Evolutionary conservation across 2,888 invertebrate species (phyloP).

Genomic region (Psylliodes chrysocephalus): DNA sequence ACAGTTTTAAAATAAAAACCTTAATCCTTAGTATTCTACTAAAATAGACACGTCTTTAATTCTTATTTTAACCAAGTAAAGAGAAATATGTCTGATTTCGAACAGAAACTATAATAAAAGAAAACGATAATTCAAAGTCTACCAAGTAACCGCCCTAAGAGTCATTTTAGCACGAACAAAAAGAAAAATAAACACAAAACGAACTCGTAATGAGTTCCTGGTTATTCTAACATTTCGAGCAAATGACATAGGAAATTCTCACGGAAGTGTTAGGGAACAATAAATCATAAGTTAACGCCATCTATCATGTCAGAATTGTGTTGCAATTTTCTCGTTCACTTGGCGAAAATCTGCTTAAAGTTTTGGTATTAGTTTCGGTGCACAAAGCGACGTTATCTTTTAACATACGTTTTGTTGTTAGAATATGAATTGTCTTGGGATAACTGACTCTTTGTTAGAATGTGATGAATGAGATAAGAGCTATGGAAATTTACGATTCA

Average conservation of each 20-base stretch:
- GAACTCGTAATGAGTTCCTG: conserved; percentile 18
- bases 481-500: background rate
- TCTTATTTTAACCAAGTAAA: too few species aligned
- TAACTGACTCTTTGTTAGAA: too few species aligned
- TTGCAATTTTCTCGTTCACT: conserved; percentile 18
- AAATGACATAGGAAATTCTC: conserved; percentile 12
- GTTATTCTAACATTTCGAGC: conserved; percentile 15
- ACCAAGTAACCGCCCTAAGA: background rate
- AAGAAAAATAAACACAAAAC: conserved; percentile 19
- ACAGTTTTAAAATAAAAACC: too few species aligned
- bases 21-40: too few species aligned
- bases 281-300: conserved; percentile 23
- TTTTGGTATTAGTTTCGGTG: conserved; percentile 2
- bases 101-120: too few species aligned
- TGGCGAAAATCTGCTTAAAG: conserved; percentile 13
- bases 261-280: conserved; percentile 11
- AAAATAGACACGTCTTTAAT: too few species aligned
- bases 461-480: too few species aligned
- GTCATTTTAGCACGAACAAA: conserved; percentile 2
- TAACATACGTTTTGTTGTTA: background rate
- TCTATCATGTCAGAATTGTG: conserved; percentile 13
- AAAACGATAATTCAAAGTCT: background rate
- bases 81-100: too few species aligned
- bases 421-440: too few species aligned
- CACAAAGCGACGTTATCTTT: background rate